Base-by-base conservation (phyloP, 2,797 vertebrate species). In the Luscinia luscinia region DNA sequence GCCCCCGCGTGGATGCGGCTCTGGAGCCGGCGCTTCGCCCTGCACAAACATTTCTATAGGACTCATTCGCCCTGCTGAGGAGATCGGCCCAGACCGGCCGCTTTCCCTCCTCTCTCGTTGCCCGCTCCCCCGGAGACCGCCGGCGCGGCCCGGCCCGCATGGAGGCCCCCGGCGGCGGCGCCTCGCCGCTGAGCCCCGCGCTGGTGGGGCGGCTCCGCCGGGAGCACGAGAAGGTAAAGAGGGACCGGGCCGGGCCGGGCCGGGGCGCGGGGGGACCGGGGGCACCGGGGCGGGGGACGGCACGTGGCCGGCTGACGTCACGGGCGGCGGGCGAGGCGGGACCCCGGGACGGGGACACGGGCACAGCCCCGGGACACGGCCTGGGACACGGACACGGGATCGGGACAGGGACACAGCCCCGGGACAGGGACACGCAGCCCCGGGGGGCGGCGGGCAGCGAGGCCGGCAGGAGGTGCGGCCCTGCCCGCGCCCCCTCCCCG, bases 31-130 rank as follows among this genome's bases (percentile, higher is more conserved):
- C 98, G 98, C 96, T 97, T 98, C 97, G 98, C 98, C 97, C 98
- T 98, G 96, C 98, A 98, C 98, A 99, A 98, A 98, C 98, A 98
- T 97, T 99, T 98, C 97, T 99, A 99, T 98, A 99, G 99, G 98
- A 99, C 99, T 99, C 98, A 98, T 98, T 98, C 97, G 96, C 98
- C 98, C 69, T 98, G 98, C 76, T 97, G 96, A 97, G 89, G 74
- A 73, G 72, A 52, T 54, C 68, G 80, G 75, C 66, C 45, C 63
- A 49, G 59, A 23, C 67, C n/a, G 77, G 82, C 82, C 76, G 69
- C 79, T 36, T 75, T 61, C 73, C 57, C 26, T 54, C 7, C 51
- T 18, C 51, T 32, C 51, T 28, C 51, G 20, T 54, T 54, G 11
- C 51, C 28, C 28, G 28, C 51, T 54, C 28, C 51, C 28, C 51